These are phyloP conservation scores for Oxyruncus cristatus DNA, from an alignment of 2,113 vertebrate genomes.

Conservation along the genomic window DNA sequence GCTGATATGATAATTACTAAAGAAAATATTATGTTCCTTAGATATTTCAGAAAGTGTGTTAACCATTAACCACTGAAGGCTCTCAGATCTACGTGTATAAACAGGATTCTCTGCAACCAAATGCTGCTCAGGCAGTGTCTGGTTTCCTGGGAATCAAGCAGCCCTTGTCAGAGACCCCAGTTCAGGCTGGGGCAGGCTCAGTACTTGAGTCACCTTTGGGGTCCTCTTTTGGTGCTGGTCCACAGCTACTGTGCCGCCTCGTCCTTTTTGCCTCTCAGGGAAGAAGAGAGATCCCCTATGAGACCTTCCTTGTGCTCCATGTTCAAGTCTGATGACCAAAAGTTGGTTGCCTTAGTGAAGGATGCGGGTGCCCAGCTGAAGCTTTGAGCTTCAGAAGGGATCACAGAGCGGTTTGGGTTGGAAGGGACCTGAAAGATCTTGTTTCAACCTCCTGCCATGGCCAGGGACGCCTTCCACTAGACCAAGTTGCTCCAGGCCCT, in stretches of 20 bases:
- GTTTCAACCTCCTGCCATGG: background rate
- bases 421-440: background rate
- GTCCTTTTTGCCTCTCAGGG: background rate
- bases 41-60: background rate
- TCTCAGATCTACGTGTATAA: background rate
- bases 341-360: background rate
- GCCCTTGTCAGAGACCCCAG: background rate
- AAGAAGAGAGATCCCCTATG: background rate
- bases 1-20: background rate
- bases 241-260: rapidly evolving
- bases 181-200: background rate
- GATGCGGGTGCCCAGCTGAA: rapidly evolving
- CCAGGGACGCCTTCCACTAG: background rate
- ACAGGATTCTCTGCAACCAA: background rate
- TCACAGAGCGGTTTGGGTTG: background rate
- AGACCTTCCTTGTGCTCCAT: background rate
- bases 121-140: background rate
- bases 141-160: background rate
- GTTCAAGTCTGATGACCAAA: background rate
- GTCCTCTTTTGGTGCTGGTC: background rate
- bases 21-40: background rate
- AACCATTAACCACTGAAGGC: background rate
- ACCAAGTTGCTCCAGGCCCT: background rate
- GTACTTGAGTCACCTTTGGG: background rate
- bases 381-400: background rate